phyloP scores from a whole-genome alignment of 2,797 vertebrate genomes.

The Cyclura pinguis region DNA sequence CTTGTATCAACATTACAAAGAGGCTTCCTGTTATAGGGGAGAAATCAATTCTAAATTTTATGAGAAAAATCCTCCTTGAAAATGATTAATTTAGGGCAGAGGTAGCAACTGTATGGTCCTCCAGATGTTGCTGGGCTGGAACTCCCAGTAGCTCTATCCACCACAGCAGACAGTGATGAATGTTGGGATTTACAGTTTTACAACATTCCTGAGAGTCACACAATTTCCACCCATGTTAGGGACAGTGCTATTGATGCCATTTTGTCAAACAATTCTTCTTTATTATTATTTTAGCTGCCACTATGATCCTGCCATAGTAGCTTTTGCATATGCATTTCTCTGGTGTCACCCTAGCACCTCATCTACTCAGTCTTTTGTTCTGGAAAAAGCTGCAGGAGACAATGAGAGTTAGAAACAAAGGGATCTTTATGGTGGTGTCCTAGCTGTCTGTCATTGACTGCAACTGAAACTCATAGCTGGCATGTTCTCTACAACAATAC shows the following conservation, averaged over 20 bases:
- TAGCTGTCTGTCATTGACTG: background rate
- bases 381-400: slow-evolving; percentile 1
- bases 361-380: background rate
- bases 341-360: background rate
- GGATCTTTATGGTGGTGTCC: background rate
- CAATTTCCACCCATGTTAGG: too few species aligned
- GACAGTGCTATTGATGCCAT: background rate
- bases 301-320: background rate
- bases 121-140: too few species aligned
- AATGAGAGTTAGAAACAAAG: background rate
- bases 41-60: background rate
- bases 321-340: background rate
- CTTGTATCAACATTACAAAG: background rate
- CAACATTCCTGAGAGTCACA: too few species aligned
- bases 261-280: background rate
- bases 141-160: too few species aligned
- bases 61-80: background rate
- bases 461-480: background rate
- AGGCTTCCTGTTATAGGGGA: background rate
- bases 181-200: too few species aligned
- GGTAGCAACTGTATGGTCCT: too few species aligned
- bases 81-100: too few species aligned
- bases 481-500: background rate
- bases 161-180: too few species aligned
- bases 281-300: background rate